Percentiles rank a stretch among this genome's conserved stretches.
Evolutionary conservation across 2,113 vertebrate species (phyloP).

Genomic region (Cynoglossus semilaevis): DNA sequence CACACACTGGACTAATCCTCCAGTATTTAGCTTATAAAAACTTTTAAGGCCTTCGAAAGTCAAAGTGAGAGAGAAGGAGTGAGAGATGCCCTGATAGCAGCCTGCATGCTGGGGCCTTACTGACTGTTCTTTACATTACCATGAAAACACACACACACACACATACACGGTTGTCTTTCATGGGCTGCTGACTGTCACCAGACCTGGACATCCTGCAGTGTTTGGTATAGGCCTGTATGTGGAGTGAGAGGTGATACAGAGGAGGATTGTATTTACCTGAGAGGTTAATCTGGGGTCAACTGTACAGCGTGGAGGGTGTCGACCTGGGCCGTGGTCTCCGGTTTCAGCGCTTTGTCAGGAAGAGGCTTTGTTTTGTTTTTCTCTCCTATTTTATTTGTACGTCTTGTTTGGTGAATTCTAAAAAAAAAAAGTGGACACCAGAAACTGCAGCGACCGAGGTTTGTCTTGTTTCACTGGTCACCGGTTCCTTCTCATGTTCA

Average conservation of each 20-base stretch:
- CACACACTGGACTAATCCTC: constrained; percentile 28
- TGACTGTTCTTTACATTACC: constrained; percentile 32
- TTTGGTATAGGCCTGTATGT: constrained; percentile 39
- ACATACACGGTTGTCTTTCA: constrained; percentile 30
- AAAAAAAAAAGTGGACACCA: constrained; percentile 1
- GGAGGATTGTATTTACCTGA: constrained; percentile 59
- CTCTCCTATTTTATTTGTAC: neutral
- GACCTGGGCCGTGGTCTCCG: constrained; percentile 25
- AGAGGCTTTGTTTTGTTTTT: constrained; percentile 8
- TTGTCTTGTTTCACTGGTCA: neutral
- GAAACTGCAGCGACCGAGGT: neutral
- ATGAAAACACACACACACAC: constrained; percentile 18
- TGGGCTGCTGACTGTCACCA: constrained; percentile 49
- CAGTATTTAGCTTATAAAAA: constrained; percentile 13
- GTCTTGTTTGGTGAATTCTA: constrained; percentile 20
- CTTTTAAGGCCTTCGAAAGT: constrained; percentile 23
- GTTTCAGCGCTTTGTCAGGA: constrained; percentile 56
- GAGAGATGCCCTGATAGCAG: constrained; percentile 55
- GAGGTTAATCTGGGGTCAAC: constrained; percentile 64
- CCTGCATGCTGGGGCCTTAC: constrained; percentile 49
- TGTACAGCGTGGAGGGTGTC: constrained; percentile 50
- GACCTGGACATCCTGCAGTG: constrained; percentile 45
- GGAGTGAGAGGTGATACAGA: constrained; percentile 43
- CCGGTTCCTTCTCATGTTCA: neutral
- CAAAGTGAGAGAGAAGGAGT: constrained; percentile 12